Base-by-base conservation (phyloP, 2,888 invertebrate species). In the Drymonia ruficornis region DNA sequence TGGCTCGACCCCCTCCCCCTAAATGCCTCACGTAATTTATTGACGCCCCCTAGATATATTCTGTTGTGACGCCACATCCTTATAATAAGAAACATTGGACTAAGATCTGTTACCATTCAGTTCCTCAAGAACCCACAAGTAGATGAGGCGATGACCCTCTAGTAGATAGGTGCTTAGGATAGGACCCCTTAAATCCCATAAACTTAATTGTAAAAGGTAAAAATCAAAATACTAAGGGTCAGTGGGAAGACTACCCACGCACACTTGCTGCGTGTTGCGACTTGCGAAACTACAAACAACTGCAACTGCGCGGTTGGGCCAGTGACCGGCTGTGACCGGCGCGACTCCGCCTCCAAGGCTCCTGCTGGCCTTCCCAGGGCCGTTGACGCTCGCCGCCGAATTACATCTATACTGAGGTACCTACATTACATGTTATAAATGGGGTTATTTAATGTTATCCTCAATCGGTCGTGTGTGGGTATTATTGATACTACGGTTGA, bases 261-360 rank as follows among this genome's bases (percentile, higher is more conserved):
- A 12, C 38, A 38, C 7, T 38, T 13, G n/a, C n/a, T 15, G 31
- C 11, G 12, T 31, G 11, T 23, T 31, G 31, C 28, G 28, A 5
- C 28, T 7, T 28, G 28, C 11, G 11, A 31, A 2, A 23, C 23
- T 23, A 7, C 23, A 23, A 23, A 23, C 7, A 23, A 11, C 1
- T 28, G 28, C 28, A 28, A 5, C 1, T 28, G 38, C 40, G 40
- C 40, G 40, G 40, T 16, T 16, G 11, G 40, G 40, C 40, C 40
- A 40, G 40, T 40, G 40, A 40, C 40, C 40, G 40, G 40, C 50
- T 54, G 52, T 64, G 68, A 63, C 65, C 69, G 61, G 36, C 56
- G 44, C 28, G 13, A n/a, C 31, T 29, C 5, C 11, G 7, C 46
- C 13, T 15, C 6, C 46, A 28, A 13, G 12, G 23, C 19, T 23